Evolutionary conservation across 2,113 vertebrate genomes (phyloP).

Genomic region (Microtus oregoni): DNA sequence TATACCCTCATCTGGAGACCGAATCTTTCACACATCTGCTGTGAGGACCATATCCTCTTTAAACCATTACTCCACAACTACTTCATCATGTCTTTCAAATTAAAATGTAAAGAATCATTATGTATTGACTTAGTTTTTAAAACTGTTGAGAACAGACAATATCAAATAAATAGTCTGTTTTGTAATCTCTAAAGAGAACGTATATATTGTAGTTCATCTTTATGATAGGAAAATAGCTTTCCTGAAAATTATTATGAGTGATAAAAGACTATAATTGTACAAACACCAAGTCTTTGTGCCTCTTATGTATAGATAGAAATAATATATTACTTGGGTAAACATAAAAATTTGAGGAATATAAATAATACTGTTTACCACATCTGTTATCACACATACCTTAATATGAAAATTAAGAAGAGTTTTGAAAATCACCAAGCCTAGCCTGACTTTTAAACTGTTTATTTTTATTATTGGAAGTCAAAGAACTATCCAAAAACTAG

Average conservation of each 20-base stretch:
- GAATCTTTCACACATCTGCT: neutral
- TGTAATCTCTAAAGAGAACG: neutral
- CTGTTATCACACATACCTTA: neutral
- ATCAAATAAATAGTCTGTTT: neutral
- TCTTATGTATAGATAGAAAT: neutral
- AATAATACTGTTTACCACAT: neutral
- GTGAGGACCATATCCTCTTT: neutral
- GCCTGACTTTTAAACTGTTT: neutral
- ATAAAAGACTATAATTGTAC: neutral
- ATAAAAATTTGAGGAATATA: neutral
- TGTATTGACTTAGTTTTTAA: neutral
- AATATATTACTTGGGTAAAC: neutral
- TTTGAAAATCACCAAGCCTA: neutral
- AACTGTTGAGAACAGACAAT: neutral
- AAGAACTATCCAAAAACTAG: neutral
- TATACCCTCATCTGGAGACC: neutral
- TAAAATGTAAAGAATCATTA: slow-evolving; percentile 31
- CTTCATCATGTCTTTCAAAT: neutral
- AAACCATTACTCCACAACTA: neutral
- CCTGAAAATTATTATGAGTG: neutral
- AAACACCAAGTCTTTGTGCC: neutral
- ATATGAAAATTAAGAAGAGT: neutral
- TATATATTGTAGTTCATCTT: neutral
- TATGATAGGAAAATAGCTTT: neutral
- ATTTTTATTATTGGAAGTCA: neutral